Base-by-base conservation (phyloP, 2,888 invertebrate species). In the Drosophila pseudotakahashii region DNA sequence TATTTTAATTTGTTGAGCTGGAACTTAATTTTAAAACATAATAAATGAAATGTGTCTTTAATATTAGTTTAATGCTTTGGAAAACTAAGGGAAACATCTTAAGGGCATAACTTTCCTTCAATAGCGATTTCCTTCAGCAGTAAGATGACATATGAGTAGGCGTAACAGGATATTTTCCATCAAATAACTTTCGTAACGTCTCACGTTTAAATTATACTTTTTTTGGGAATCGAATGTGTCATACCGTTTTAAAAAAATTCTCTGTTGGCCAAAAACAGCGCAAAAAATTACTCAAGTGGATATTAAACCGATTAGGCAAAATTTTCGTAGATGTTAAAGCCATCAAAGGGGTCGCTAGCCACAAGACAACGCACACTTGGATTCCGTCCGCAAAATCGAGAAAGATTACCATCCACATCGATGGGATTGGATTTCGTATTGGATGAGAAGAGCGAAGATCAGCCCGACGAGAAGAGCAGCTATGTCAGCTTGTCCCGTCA, bases 141-240 rank as follows among this genome's bases (percentile, higher is more conserved):
- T 9, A 13, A 23, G 5, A 10, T 47, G 7, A 0, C 11, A 11
- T 30, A 7, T 3, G 32, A 47, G 47, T 47, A 47, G 47, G 47
- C 47, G 45, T 26, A 30, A 30, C 7, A 10, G 2, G 41, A 54
- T 44, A 39, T 36, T 50, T 75, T 48, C 6, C 26, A 58, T 26
- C 36, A 41, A 72, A 57, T 47, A 47, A 36, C 52, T 68, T 75
- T 47, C 16, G 54, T 50, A 59, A 64, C 68, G 58, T 63, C 37
- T 47, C 16, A 66, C 64, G 64, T 64, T 39, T 45, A 73, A 70
- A 19, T 70, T 59, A 55, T 26, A 11, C 51, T 45, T 53, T 70
- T 84, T 88, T 88, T 76, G 82, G 85, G 72, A 78, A 77, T 68
- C 62, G 73, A 75, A 79, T 85, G 77, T 79, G 75, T 78, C 70